These are phyloP conservation scores for Sylvietta virens DNA, from an alignment of 2,113 vertebrate species.

Conservation along the genomic window DNA sequence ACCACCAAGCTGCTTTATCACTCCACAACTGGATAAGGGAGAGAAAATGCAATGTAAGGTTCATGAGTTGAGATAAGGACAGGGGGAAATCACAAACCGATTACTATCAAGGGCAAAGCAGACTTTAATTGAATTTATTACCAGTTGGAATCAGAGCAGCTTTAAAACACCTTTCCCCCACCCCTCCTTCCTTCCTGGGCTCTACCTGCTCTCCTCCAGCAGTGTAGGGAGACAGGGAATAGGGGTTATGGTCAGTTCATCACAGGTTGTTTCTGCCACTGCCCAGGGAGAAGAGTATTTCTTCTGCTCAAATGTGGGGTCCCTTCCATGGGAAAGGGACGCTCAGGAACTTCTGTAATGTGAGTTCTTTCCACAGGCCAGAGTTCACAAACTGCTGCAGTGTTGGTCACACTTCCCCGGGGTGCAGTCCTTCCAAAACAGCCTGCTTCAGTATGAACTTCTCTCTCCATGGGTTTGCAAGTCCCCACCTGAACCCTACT, in stretches of 20 bases:
- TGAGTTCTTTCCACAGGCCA: background rate
- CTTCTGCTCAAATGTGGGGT: rapidly evolving
- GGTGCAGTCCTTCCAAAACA: background rate
- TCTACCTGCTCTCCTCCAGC: background rate
- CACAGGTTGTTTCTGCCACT: background rate
- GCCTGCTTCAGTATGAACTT: no score
- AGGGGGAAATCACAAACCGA: background rate
- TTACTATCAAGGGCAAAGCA: background rate
- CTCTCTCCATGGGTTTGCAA: background rate
- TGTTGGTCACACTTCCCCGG: background rate
- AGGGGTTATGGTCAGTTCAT: background rate
- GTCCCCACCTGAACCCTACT: background rate
- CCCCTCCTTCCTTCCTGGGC: background rate
- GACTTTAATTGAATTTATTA: background rate
- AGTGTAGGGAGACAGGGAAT: background rate
- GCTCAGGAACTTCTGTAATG: no score
- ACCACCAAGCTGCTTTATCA: background rate
- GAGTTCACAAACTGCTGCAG: background rate
- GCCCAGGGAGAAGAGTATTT: background rate
- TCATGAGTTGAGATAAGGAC: background rate
- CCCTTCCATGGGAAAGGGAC: background rate
- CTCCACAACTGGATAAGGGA: background rate
- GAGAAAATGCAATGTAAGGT: background rate
- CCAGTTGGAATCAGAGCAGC: background rate
- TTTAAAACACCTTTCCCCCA: background rate